Evolutionary conservation across 2,888 invertebrate genomes (phyloP).

Genomic region (Ceriagrion tenellum): DNA sequence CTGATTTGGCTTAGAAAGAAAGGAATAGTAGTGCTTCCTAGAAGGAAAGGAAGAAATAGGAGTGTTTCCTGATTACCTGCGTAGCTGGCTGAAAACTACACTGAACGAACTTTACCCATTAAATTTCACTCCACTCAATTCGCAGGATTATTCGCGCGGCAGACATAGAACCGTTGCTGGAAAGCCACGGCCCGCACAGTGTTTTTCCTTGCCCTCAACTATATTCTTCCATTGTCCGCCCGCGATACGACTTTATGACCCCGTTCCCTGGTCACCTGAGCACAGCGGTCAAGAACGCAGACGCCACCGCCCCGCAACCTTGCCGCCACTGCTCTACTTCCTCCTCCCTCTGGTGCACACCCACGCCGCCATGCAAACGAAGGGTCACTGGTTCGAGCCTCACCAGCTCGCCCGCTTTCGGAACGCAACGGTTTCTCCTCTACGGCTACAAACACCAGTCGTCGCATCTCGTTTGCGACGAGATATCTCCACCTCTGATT

Average conservation of each 20-base stretch:
- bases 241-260: conserved; percentile 51
- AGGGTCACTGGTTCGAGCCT: conserved; percentile 19
- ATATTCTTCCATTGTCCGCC: not conserved
- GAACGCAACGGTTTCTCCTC: not conserved
- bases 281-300: not conserved
- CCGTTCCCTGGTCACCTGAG: conserved; percentile 25
- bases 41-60: too few relatives aligned
- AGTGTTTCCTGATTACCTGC: too few relatives aligned
- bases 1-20: too few relatives aligned
- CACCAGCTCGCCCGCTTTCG: not conserved
- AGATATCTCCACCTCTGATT: too few relatives aligned
- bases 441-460: too few relatives aligned
- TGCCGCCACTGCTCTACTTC: not conserved
- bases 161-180: not conserved
- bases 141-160: not conserved
- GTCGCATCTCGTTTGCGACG: too few relatives aligned
- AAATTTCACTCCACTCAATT: not conserved
- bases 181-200: not conserved
- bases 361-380: not conserved
- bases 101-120: too few relatives aligned
- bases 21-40: too few relatives aligned
- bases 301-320: not conserved
- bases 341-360: not conserved
- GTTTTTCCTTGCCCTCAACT: not conserved
- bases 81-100: too few relatives aligned